Percentiles rank a stretch among this genome's conserved stretches.
Conservation (phyloP, 2,888 invertebrate species). For the Plagodis pulveraria region DNA sequence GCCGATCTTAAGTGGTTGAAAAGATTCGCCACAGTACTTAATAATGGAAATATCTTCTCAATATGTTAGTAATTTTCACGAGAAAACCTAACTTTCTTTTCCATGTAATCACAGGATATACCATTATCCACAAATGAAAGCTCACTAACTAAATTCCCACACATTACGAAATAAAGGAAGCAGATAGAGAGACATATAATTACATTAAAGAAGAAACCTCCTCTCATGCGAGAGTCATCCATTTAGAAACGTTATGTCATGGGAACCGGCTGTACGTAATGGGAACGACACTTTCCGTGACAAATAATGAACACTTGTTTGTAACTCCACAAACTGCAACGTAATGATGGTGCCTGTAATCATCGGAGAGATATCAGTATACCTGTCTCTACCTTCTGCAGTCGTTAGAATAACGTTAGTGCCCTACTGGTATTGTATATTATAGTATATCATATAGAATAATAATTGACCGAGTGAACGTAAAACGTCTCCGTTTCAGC, state of each 20-base stretch:
- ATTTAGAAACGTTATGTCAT: slow-evolving; percentile 45
- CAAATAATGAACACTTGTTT: slow-evolving; percentile 45
- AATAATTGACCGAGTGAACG: too few relatives aligned
- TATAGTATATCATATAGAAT: too few relatives aligned
- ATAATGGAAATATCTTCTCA: too few relatives aligned
- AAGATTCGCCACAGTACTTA: too few relatives aligned
- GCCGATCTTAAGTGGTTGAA: too few relatives aligned
- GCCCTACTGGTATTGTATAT: too few relatives aligned
- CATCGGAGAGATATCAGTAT: too few relatives aligned
- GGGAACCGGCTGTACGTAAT: slow-evolving; percentile 38
- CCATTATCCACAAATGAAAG: slow-evolving; percentile 16
- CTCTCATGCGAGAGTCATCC: slow-evolving; percentile 22
- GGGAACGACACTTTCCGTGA: slow-evolving; percentile 38
- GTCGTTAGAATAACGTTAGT: too few relatives aligned
- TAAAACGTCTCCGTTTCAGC: too few relatives aligned
- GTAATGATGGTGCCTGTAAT: slow-evolving; percentile 21
- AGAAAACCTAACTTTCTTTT: background rate
- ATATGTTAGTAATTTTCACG: too few relatives aligned
- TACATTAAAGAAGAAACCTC: slow-evolving; percentile 32
- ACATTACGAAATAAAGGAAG: slow-evolving; percentile 40
- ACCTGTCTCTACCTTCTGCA: too few relatives aligned
- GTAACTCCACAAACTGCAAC: slow-evolving; percentile 32
- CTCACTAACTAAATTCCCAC: slow-evolving; percentile 37
- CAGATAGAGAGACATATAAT: slow-evolving; percentile 36
- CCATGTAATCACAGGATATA: background rate